Conservation (phyloP, 2,888 invertebrate species). For the Eupithecia tripunctaria region DNA sequence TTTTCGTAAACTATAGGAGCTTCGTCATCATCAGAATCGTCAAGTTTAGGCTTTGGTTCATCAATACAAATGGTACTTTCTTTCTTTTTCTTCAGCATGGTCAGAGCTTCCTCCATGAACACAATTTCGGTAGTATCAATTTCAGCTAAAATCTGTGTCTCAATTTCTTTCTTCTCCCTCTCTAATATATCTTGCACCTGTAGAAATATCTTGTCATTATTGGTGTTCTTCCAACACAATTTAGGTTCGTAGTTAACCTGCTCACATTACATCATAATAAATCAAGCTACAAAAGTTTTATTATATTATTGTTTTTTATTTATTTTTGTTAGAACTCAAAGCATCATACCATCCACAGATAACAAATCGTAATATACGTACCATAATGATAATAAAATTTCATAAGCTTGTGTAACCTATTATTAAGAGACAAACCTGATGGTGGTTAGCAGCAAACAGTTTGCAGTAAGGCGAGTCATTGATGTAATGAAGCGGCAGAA, state of each 20-base stretch:
- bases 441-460: slow-evolving; percentile 88
- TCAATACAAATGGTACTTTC: slow-evolving; percentile 61
- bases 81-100: slow-evolving; percentile 85
- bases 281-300: too few relatives aligned
- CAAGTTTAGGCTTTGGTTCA: slow-evolving; percentile 53
- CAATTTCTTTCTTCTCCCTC: slow-evolving; percentile 88
- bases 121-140: slow-evolving; percentile 92
- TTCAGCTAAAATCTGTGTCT: slow-evolving; percentile 86
- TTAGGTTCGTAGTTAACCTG: too few relatives aligned
- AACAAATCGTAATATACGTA: neutral
- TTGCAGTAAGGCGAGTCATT: slow-evolving; percentile 88
- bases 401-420: neutral
- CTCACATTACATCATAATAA: too few relatives aligned
- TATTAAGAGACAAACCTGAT: slow-evolving; percentile 80
- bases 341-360: neutral
- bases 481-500: slow-evolving; percentile 69
- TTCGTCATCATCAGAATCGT: slow-evolving; percentile 49
- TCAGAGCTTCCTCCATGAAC: slow-evolving; percentile 93
- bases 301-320: too few relatives aligned
- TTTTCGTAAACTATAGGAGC: slow-evolving; percentile 64
- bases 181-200: slow-evolving; percentile 89
- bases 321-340: neutral
- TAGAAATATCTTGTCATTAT: slow-evolving; percentile 36
- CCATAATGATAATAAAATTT: neutral
- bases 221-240: too few relatives aligned